These are phyloP conservation scores for Holotrichia oblita DNA, from an alignment of 1,140 invertebrate genomes.

Conservation along the genomic window DNA sequence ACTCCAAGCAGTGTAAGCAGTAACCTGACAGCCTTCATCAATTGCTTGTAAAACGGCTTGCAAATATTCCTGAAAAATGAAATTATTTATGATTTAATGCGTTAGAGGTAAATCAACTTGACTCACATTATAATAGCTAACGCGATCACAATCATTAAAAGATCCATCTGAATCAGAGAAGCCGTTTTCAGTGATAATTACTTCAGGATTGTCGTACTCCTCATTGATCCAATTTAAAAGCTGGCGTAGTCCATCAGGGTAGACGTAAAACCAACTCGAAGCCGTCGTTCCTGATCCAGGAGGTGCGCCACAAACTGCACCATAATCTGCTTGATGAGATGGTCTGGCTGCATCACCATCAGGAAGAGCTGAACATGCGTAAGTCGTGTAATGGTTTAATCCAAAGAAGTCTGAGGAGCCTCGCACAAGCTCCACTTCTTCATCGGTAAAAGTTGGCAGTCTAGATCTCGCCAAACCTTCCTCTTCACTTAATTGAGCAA, in stretches of 20 bases:
- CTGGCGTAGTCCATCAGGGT: conserved; percentile 65
- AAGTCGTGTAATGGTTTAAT: conserved; percentile 64
- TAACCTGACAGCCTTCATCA: conserved; percentile 70
- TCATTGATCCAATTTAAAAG: conserved; percentile 66
- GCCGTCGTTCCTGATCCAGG: neutral
- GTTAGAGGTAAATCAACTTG: neutral
- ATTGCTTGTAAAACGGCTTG: conserved; percentile 72
- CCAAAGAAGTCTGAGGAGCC: conserved; percentile 66
- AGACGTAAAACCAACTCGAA: conserved; percentile 32
- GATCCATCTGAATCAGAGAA: conserved; percentile 59
- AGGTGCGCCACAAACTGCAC: neutral
- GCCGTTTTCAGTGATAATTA: conserved; percentile 70
- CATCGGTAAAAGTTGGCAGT: conserved; percentile 67
- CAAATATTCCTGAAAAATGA: conserved; percentile 65
- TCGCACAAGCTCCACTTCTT: conserved; percentile 58
- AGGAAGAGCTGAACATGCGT: neutral
- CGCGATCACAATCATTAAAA: conserved; percentile 63
- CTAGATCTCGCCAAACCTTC: conserved; percentile 66
- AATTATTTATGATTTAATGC: conserved; percentile 9
- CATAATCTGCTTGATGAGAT: conserved; percentile 2
- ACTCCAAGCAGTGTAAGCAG: conserved; percentile 77
- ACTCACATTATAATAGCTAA: conserved; percentile 61
- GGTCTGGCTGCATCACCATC: neutral
- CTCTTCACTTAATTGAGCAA: conserved; percentile 65
- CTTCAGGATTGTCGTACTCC: conserved; percentile 63